Evolutionary conservation across 1,140 invertebrate species (phyloP).

Genomic region (Ceratina australensis): DNA sequence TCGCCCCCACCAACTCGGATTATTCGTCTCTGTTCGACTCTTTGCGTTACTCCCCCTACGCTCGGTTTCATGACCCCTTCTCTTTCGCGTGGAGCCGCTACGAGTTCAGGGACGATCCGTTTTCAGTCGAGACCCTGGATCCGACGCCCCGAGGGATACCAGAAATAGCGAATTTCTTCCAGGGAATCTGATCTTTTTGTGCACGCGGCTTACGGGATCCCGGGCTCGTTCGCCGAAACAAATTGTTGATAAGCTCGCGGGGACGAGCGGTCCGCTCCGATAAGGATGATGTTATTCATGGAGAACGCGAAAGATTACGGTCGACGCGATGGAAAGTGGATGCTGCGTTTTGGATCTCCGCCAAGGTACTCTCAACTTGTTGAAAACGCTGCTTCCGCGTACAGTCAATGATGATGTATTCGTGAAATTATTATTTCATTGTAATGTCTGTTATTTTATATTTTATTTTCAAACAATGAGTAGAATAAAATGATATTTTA

Average conservation of each 20-base stretch:
- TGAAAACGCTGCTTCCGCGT: too few species aligned
- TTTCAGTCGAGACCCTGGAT: slow-evolving; percentile 65
- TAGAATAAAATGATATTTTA: too few species aligned
- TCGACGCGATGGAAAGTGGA: not conserved
- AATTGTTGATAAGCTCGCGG: slow-evolving; percentile 5
- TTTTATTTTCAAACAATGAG: too few species aligned
- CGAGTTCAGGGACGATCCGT: slow-evolving; percentile 75
- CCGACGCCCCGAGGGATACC: slow-evolving; percentile 45
- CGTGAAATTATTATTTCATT: too few species aligned
- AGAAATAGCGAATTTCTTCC: slow-evolving; percentile 45
- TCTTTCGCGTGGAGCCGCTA: slow-evolving; percentile 60
- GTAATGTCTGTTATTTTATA: not conserved
- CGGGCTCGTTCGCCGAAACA: not conserved
- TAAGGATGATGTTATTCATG: not conserved
- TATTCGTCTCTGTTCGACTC: slow-evolving; percentile 55
- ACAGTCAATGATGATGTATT: too few species aligned
- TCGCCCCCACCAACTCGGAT: slow-evolving; percentile 17
- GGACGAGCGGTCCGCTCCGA: not conserved
- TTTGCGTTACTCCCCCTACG: slow-evolving; percentile 35
- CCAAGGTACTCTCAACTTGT: not conserved
- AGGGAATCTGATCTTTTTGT: slow-evolving; percentile 26
- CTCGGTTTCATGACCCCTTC: slow-evolving; percentile 68
- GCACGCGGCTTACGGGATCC: not conserved
- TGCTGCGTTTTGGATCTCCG: not conserved
- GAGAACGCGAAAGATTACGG: not conserved